Conservation (phyloP, 2,797 vertebrate species). For the Ambastaia sidthimunki region DNA sequence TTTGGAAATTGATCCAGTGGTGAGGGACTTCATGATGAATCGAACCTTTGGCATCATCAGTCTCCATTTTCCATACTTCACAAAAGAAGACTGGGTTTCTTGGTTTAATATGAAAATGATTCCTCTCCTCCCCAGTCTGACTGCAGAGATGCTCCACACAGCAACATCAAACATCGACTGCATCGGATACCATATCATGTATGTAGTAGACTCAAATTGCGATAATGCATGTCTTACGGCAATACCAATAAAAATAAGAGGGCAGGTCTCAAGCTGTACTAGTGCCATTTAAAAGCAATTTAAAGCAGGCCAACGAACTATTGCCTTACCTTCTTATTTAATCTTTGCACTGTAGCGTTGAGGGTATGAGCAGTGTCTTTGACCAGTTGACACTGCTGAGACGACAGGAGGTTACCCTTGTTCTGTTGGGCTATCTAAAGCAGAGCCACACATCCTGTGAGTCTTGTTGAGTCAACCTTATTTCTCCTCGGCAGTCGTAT, state of each 20-base stretch:
- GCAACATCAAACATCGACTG: conserved; percentile 62
- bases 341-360: no score
- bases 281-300: no score
- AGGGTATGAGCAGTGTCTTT: no score
- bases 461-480: background rate
- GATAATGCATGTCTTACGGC: no score
- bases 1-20: conserved; percentile 21
- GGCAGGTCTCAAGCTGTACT: conserved; percentile 26
- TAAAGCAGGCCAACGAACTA: conserved; percentile 31
- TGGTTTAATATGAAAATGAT: conserved; percentile 59
- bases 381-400: background rate
- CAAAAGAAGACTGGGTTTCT: conserved; percentile 44
- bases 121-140: conserved; percentile 60
- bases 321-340: no score
- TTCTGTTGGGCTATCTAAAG: conserved; percentile 51
- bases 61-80: background rate
- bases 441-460: conserved; percentile 9
- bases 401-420: conserved; percentile 24
- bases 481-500: no score
- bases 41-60: no score
- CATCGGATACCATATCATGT: conserved; percentile 60
- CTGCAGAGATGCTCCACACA: conserved; percentile 33
- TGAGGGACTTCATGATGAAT: conserved; percentile 45
- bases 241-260: no score
- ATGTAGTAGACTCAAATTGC: conserved; percentile 24